A percentile compares a stretch with the other conserved stretches of the same genome.
Conservation (phyloP, 2,888 invertebrate species). For the Barypeithes pellucidus region DNA sequence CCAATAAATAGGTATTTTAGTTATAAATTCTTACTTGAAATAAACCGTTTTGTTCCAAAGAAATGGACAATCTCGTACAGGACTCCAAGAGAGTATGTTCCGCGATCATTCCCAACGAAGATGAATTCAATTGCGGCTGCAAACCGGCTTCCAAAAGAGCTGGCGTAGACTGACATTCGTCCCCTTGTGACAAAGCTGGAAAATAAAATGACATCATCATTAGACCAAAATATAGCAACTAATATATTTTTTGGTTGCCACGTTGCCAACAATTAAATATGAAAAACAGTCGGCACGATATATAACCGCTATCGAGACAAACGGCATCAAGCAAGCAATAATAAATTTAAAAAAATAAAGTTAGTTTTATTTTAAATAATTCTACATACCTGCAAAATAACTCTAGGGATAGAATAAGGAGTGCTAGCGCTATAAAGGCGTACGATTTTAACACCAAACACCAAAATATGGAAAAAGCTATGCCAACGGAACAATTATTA, state of each 20-base stretch:
- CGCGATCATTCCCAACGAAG: slow-evolving; percentile 85
- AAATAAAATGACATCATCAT: slow-evolving; percentile 49
- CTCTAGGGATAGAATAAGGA: neutral
- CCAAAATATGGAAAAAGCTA: slow-evolving; percentile 14
- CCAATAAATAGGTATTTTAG: neutral
- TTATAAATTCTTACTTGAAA: slow-evolving; percentile 75
- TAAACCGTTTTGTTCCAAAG: slow-evolving; percentile 86
- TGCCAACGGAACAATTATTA: neutral
- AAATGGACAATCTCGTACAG: slow-evolving; percentile 89
- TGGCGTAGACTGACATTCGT: slow-evolving; percentile 93
- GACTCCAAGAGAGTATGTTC: slow-evolving; percentile 90
- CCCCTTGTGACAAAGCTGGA: slow-evolving; percentile 85
- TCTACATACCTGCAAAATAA: slow-evolving; percentile 41
- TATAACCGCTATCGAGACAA: too few relatives aligned
- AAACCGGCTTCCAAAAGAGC: slow-evolving; percentile 81
- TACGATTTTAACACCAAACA: slow-evolving; percentile 27
- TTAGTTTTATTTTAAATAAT: slow-evolving; percentile 13
- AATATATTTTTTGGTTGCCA: too few relatives aligned
- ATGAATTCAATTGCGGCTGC: slow-evolving; percentile 74
- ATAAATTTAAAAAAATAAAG: neutral
- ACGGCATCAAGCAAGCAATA: too few relatives aligned
- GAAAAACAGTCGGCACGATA: too few relatives aligned
- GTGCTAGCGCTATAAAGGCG: neutral
- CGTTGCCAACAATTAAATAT: too few relatives aligned
- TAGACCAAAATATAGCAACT: too few relatives aligned